Conservation (phyloP, 2,113 vertebrate species). For the Piprites chloris region DNA sequence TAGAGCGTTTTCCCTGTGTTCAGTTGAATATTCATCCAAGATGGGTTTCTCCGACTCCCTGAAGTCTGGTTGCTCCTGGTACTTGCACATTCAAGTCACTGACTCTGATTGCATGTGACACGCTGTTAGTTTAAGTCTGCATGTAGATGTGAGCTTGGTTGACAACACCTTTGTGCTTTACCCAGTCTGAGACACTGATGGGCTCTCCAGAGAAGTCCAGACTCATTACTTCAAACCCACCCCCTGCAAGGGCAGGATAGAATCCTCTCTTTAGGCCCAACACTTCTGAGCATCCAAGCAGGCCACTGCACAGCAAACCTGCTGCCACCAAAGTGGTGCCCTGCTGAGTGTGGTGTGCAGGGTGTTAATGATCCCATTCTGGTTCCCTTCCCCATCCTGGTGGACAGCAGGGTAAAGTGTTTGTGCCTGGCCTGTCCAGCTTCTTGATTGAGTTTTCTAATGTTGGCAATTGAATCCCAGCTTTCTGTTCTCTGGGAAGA, state of each 20-base stretch:
- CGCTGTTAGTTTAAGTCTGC: not conserved
- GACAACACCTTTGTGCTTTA: constrained; percentile 11
- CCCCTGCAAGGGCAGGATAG: not conserved
- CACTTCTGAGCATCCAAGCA: not conserved
- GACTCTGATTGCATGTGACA: constrained; percentile 10
- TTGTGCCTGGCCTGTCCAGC: not conserved
- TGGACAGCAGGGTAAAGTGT: not conserved
- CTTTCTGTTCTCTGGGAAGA: not conserved
- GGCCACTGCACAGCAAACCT: not conserved
- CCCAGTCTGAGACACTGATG: not conserved
- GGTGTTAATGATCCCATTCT: not conserved
- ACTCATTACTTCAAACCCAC: not conserved
- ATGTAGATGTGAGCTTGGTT: not conserved
- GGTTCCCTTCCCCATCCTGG: not conserved
- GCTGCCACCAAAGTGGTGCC: not conserved
- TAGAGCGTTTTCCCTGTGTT: not conserved
- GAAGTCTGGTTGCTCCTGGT: not conserved
- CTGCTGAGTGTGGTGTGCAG: not conserved
- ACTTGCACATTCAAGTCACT: not conserved
- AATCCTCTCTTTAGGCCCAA: not conserved
- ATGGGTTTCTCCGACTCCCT: not conserved
- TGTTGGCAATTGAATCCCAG: not conserved
- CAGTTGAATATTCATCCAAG: not conserved
- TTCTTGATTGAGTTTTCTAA: not conserved
- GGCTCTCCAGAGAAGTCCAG: not conserved